phyloP scores from a whole-genome alignment of 1,140 invertebrate genomes.

The Drosophila quadrilineata region DNA sequence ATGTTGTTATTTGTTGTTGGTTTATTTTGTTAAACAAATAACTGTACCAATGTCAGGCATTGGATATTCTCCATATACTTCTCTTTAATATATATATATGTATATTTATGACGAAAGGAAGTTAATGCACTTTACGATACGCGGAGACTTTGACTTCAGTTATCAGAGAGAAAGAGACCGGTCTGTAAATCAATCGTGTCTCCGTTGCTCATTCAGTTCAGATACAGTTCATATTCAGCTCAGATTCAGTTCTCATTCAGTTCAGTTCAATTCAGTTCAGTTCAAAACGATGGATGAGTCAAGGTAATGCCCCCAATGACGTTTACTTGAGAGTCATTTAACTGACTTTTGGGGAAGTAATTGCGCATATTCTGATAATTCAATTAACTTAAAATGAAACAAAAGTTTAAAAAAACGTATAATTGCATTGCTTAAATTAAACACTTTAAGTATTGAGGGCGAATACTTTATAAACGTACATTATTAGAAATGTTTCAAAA shows the following conservation, averaged over 20 bases:
- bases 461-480: no score
- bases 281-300: slow-evolving; percentile 64
- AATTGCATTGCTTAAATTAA: no score
- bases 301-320: slow-evolving; percentile 46
- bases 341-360: not conserved
- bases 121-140: slow-evolving; percentile 63
- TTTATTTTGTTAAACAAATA: slow-evolving; percentile 33
- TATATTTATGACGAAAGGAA: slow-evolving; percentile 61
- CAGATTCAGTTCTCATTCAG: not conserved
- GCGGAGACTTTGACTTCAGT: no score
- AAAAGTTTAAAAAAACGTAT: no score
- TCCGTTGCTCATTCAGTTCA: not conserved
- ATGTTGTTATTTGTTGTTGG: slow-evolving; percentile 28
- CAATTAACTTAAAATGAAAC: no score
- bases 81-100: slow-evolving; percentile 4
- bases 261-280: slow-evolving; percentile 40
- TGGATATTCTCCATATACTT: not conserved
- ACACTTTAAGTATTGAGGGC: no score
- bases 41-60: slow-evolving; percentile 70
- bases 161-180: slow-evolving; percentile 43
- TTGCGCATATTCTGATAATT: slow-evolving; percentile 5
- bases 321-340: no score
- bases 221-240: slow-evolving; percentile 48
- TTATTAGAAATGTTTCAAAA: no score
- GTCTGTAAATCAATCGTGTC: slow-evolving; percentile 26